These are phyloP conservation scores for Tokudaia muenninki DNA, from an alignment of 2,797 vertebrate genomes.

Conservation along the genomic window DNA sequence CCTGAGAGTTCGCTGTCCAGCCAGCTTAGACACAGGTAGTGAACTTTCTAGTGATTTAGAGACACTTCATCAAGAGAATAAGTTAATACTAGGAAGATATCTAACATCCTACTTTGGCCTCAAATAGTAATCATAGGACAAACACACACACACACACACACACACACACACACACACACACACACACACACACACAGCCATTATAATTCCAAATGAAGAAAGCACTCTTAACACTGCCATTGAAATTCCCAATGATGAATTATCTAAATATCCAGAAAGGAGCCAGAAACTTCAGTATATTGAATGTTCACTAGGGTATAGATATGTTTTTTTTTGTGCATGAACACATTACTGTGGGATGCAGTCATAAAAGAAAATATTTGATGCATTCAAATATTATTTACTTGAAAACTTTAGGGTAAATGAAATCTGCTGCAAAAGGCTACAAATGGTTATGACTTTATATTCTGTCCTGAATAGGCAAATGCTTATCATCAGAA, in stretches of 20 bases:
- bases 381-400: background rate
- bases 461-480: background rate
- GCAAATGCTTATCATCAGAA: background rate
- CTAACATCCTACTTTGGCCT: background rate
- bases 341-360: background rate
- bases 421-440: background rate
- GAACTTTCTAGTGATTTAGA: background rate
- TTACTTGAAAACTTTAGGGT: background rate
- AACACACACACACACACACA: background rate
- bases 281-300: background rate
- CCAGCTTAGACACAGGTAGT: no score
- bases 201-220: background rate
- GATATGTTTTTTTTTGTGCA: background rate
- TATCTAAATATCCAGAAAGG: background rate
- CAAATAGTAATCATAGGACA: background rate
- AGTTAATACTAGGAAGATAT: background rate
- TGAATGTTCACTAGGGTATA: background rate
- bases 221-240: background rate
- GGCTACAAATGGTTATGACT: background rate
- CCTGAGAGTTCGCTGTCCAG: background rate
- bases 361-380: background rate
- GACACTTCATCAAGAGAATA: no score
- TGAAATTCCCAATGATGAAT: background rate
- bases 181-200: background rate
- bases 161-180: background rate